Conservation (phyloP, 2,797 vertebrate genomes). For the Sebastes diploproa region DNA sequence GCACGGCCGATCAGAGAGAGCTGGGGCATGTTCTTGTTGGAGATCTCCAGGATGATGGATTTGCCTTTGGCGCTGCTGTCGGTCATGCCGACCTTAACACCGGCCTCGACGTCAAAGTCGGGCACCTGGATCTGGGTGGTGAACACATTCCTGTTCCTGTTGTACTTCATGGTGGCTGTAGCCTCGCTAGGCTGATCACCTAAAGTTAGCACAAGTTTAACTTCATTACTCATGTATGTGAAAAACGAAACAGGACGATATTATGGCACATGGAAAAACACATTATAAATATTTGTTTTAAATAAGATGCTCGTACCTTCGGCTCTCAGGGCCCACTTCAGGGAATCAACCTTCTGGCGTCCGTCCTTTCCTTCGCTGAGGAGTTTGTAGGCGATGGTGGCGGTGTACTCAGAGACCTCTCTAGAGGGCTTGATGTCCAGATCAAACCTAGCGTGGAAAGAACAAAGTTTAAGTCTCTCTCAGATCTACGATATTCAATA, state of each 20-base stretch:
- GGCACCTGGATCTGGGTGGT: constrained; percentile 87
- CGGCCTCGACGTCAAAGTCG: constrained; percentile 84
- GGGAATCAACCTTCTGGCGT: constrained; percentile 81
- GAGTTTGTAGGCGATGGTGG: constrained; percentile 82
- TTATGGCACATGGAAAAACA: not conserved
- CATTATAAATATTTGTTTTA: not conserved
- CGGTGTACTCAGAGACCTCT: constrained; percentile 86
- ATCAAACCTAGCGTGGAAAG: constrained; percentile 78
- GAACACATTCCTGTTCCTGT: constrained; percentile 85
- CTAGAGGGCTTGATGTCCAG: constrained; percentile 84
- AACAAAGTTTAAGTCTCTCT: not conserved
- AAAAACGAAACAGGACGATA: not conserved
- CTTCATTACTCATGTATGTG: not conserved
- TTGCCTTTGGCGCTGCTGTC: constrained; percentile 78
- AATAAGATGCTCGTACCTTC: constrained; percentile 82
- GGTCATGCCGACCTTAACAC: constrained; percentile 83
- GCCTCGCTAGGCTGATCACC: constrained; percentile 83
- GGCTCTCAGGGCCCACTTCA: constrained; percentile 84
- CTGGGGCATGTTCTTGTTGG: constrained; percentile 88
- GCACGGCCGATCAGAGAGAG: constrained; percentile 84
- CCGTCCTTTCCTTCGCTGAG: constrained; percentile 81
- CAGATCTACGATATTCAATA: not conserved
- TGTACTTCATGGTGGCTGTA: constrained; percentile 85
- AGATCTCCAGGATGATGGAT: constrained; percentile 82
- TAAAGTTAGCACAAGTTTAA: constrained; percentile 56